Base-by-base conservation (phyloP, 2,113 vertebrate species). In the Dryoscopus gambensis region DNA sequence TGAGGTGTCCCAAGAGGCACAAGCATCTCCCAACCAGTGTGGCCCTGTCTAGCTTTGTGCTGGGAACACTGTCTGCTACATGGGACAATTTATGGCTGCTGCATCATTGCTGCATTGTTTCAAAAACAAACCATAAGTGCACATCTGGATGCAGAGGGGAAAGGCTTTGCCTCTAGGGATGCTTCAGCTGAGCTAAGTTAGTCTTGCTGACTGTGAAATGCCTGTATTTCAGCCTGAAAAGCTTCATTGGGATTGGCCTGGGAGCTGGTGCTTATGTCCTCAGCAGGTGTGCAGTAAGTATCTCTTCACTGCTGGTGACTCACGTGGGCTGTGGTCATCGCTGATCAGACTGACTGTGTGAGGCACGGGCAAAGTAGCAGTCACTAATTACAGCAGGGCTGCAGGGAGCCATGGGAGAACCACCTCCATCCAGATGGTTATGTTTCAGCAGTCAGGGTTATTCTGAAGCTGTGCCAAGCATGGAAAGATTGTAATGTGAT, bases 231-330 rank as follows among this genome's bases (percentile, higher is more conserved):
- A 99, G 99, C 97, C 96, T 99, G 94, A 99, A 98, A 96, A 98
- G 98, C 89, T 98, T 99, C 95, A 99, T 99, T 93, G 99, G 99
- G 42, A 98, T 99, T 91, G 98, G 99, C 75, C 98, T 99, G 83
- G 99, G 99, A 96, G 98, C 99, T 55, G 99, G 99, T 7, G 99
- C 99, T 60, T 99, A 99, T 69, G 84, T 99, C 96, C 99, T 99
- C 92, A 98, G 98, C 97, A 98, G 95, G 90, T 98, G 99, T 97
- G 98, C 99, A 46, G 99, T 99, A 97, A 99, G 99, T 99, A 93
- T 82, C 21, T 81, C 88, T 67, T 93, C 56, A 74, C 55, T 95
- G 22, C 56, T 77, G 74, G 50, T 67, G 68, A 37, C 56, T 79
- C 40, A 2, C 1, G 3, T 13, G 33, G 67, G 42, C 50, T 87